Conservation (phyloP, 2,113 vertebrate species). For the Siniperca chuatsi region DNA sequence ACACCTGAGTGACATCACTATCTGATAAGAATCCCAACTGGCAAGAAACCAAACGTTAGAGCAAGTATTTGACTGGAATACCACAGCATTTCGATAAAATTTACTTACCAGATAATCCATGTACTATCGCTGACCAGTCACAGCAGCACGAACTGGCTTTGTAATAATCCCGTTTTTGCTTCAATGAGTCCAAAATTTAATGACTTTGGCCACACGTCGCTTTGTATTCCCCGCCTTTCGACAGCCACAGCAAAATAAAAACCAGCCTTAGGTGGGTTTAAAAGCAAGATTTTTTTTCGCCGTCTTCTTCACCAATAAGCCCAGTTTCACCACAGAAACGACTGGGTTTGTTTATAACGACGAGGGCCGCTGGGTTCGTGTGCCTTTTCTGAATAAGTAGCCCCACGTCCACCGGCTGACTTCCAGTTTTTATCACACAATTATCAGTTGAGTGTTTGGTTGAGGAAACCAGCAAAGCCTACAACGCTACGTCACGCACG, state of each 20-base stretch:
- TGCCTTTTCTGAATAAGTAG: slow-evolving; percentile 11
- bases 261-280: slow-evolving; percentile 54
- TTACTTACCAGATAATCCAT: slow-evolving; percentile 87
- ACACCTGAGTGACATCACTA: slow-evolving; percentile 40
- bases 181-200: slow-evolving; percentile 37
- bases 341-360: not conserved
- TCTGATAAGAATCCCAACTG: not conserved
- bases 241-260: slow-evolving; percentile 52
- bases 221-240: slow-evolving; percentile 83
- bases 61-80: not conserved
- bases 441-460: slow-evolving; percentile 72
- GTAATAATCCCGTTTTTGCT: slow-evolving; percentile 52
- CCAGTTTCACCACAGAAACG: not conserved
- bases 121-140: slow-evolving; percentile 72
- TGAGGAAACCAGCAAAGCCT: slow-evolving; percentile 78
- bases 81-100: not conserved
- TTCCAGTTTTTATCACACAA: slow-evolving; percentile 68
- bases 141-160: slow-evolving; percentile 61
- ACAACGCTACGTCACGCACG: slow-evolving; percentile 71
- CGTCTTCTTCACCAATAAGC: slow-evolving; percentile 15
- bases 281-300: slow-evolving; percentile 10
- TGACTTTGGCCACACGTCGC: slow-evolving; percentile 59
- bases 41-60: not conserved
- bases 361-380: not conserved
- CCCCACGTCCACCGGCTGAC: slow-evolving; percentile 54